Evolutionary conservation across 2,888 invertebrate species (phyloP).

Genomic region (Harpagoxenus sublaevis): DNA sequence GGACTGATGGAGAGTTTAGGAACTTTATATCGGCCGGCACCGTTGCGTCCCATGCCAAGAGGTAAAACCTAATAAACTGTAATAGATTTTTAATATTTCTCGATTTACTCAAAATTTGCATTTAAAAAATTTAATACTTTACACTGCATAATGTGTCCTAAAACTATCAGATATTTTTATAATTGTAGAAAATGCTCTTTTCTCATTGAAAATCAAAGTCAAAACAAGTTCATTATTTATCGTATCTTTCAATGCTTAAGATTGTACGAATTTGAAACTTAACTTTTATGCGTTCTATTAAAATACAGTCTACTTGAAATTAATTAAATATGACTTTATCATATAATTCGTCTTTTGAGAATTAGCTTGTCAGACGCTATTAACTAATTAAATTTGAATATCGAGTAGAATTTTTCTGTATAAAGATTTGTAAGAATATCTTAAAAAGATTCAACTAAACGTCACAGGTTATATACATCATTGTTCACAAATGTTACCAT

Average conservation of each 20-base stretch:
- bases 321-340: background rate
- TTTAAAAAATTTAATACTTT: background rate
- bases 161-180: background rate
- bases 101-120: background rate
- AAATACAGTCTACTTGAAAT: background rate
- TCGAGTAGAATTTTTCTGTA: background rate
- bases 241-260: background rate
- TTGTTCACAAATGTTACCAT: constrained; percentile 80
- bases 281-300: background rate
- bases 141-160: background rate
- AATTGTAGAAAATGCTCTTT: background rate
- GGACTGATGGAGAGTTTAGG: constrained; percentile 74
- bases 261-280: background rate
- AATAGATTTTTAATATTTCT: background rate
- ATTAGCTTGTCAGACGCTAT: background rate
- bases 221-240: background rate
- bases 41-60: constrained; percentile 80
- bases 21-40: constrained; percentile 78
- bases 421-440: background rate
- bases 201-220: background rate
- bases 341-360: background rate
- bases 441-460: constrained; percentile 14
- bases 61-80: constrained; percentile 71
- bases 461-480: constrained; percentile 74
- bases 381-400: background rate